Evolutionary conservation across 1,140 invertebrate genomes (phyloP).

Genomic region (Bombus haemorrhoidalis): DNA sequence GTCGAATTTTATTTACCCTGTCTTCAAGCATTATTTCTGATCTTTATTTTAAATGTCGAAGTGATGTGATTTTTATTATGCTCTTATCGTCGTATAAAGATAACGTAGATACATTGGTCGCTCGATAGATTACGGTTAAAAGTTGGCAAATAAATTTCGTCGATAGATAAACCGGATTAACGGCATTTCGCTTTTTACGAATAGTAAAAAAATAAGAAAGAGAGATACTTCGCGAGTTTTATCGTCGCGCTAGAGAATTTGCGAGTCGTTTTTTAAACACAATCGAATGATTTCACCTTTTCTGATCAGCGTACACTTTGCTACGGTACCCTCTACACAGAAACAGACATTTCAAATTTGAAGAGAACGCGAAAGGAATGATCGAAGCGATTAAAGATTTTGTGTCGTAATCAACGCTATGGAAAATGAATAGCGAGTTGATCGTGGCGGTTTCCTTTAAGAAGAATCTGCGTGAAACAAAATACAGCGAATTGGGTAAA

Average conservation of each 20-base stretch:
- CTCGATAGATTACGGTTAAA: neutral
- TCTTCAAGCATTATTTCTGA: neutral
- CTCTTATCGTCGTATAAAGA: neutral
- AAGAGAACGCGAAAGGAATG: too few relatives aligned
- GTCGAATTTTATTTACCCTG: too few relatives aligned
- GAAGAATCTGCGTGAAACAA: too few relatives aligned
- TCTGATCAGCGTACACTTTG: too few relatives aligned
- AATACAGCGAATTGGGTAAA: too few relatives aligned
- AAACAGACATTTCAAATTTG: too few relatives aligned
- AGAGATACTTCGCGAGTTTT: neutral
- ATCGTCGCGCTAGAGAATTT: neutral
- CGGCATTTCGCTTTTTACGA: neutral
- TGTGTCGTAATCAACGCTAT: too few relatives aligned
- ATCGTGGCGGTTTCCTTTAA: too few relatives aligned
- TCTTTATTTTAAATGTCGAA: neutral
- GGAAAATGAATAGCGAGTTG: too few relatives aligned
- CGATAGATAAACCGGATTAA: neutral
- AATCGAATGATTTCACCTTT: too few relatives aligned
- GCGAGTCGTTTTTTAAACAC: neutral
- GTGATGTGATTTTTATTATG: neutral
- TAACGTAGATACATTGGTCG: neutral
- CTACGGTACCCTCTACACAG: too few relatives aligned
- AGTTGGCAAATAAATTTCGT: neutral
- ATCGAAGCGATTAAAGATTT: too few relatives aligned
- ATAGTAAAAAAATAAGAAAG: neutral